Percentiles rank a stretch among this genome's conserved stretches.
phyloP scores from a whole-genome alignment of 2,113 vertebrate species.

The Eulemur macaco region DNA sequence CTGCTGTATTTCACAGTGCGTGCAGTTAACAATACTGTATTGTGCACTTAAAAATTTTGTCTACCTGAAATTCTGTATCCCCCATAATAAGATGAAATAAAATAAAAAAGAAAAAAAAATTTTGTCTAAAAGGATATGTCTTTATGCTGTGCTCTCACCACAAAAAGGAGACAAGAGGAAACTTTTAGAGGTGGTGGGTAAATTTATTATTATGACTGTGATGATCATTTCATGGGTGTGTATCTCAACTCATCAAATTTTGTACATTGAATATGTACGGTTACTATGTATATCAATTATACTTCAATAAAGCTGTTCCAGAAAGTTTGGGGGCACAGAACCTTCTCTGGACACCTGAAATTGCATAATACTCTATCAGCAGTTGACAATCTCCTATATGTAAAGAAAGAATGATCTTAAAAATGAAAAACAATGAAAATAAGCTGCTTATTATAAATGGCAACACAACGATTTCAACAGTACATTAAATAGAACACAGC shows the following conservation, averaged over 20 bases:
- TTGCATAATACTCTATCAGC: background rate
- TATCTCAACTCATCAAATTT: background rate
- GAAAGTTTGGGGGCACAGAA: background rate
- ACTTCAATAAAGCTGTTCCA: background rate
- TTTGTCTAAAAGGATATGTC: background rate
- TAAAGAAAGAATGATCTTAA: background rate
- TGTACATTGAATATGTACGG: background rate
- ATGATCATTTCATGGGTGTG: background rate
- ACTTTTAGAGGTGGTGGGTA: background rate
- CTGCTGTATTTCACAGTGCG: background rate
- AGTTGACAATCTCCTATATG: background rate
- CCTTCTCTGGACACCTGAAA: background rate
- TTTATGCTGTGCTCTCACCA: background rate
- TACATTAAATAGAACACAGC: background rate
- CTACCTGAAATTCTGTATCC: too few species aligned
- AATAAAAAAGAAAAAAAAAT: background rate
- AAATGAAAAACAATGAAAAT: background rate
- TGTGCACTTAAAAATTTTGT: background rate
- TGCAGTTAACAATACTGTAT: background rate
- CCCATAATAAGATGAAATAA: too few species aligned
- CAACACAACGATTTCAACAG: background rate
- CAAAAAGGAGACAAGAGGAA: background rate
- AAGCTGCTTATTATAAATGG: background rate
- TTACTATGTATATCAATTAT: background rate
- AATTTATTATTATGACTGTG: background rate